These are phyloP conservation scores for Timema cristinae DNA, from an alignment of 2,888 invertebrate genomes.

Conservation along the genomic window DNA sequence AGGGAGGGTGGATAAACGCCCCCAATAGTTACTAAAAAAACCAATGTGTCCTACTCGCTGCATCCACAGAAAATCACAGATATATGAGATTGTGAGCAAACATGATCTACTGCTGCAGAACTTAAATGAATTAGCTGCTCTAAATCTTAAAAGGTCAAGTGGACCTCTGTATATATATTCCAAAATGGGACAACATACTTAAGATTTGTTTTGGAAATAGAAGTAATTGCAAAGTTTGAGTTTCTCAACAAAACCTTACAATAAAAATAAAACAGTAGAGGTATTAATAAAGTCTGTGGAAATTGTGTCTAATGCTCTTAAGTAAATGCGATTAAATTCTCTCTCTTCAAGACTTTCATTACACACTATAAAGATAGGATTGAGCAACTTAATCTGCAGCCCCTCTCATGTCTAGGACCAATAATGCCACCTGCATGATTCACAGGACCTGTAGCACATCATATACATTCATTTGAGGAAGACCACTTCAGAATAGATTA, in stretches of 20 bases:
- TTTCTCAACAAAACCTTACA: neutral
- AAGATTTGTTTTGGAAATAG: neutral
- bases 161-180: neutral
- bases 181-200: neutral
- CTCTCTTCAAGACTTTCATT: neutral
- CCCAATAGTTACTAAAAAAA: too few relatives aligned
- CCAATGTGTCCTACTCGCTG: too few relatives aligned
- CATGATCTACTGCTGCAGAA: too few relatives aligned
- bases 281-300: neutral
- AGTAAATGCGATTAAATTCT: neutral
- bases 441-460: conserved; percentile 2
- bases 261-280: neutral
- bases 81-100: too few relatives aligned
- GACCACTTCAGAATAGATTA: neutral
- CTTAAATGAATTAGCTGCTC: too few relatives aligned
- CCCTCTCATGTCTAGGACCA: neutral
- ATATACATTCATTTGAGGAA: neutral
- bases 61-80: too few relatives aligned
- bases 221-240: neutral
- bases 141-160: too few relatives aligned
- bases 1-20: too few relatives aligned
- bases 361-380: neutral
- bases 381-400: neutral
- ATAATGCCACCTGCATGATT: neutral
- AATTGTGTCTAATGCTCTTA: neutral